These are phyloP conservation scores for Nannoperca australis DNA, from an alignment of 2,797 vertebrate genomes.

Conservation along the genomic window DNA sequence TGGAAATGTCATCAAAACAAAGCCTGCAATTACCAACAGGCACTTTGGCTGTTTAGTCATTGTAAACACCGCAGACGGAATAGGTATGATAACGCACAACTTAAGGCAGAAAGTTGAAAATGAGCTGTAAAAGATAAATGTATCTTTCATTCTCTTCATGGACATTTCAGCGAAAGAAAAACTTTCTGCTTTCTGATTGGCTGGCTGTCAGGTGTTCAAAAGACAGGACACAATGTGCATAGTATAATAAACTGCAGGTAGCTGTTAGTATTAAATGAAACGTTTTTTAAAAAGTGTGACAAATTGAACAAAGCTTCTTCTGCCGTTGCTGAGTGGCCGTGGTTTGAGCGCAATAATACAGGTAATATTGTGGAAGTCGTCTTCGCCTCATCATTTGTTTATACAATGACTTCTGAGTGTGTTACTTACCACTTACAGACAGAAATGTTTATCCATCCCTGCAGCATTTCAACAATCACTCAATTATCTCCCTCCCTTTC, in stretches of 20 bases:
- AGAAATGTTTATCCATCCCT: background rate
- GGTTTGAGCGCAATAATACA: background rate
- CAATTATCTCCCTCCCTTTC: background rate
- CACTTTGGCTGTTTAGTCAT: slow-evolving; percentile 7
- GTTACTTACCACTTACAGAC: background rate
- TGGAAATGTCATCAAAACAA: slow-evolving; percentile 40
- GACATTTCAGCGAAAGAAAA: background rate
- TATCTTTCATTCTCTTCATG: background rate
- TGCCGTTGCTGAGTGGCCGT: background rate
- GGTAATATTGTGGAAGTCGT: background rate
- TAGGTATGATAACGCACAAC: background rate
- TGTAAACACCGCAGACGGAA: slow-evolving; percentile 4
- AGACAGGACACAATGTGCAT: background rate
- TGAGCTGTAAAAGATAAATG: background rate
- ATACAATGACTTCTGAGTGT: background rate
- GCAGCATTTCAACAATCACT: background rate
- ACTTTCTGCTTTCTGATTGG: background rate
- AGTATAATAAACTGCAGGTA: background rate
- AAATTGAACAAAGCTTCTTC: background rate
- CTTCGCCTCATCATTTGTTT: too few relatives aligned
- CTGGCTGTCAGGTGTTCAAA: background rate
- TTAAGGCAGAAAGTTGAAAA: background rate
- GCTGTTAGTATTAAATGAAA: too few relatives aligned
- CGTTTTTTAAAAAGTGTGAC: background rate
- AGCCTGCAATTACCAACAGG: slow-evolving; percentile 33